phyloP scores from a whole-genome alignment of 2,888 invertebrate species.

The Liposcelis brunnea region DNA sequence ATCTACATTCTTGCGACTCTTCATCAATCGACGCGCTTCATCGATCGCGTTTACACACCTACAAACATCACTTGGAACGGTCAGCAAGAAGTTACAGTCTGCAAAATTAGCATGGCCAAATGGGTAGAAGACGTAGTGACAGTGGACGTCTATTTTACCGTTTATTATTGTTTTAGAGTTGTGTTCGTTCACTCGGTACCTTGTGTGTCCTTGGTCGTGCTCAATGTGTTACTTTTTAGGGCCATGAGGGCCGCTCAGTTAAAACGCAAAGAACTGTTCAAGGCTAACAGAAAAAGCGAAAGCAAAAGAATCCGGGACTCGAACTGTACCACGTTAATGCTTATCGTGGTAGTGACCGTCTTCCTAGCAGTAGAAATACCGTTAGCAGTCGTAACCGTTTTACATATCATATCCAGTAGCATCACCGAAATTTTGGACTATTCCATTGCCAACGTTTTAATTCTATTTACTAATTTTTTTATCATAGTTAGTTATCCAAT shows the following conservation, averaged over 20 bases:
- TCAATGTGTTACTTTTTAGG: constrained; percentile 72
- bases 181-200: constrained; percentile 84
- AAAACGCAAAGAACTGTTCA: constrained; percentile 56
- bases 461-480: constrained; percentile 75
- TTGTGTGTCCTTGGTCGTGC: constrained; percentile 69
- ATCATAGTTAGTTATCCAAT: constrained; percentile 82
- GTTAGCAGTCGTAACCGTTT: constrained; percentile 59
- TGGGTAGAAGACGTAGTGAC: constrained; percentile 54
- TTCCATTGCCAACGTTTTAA: constrained; percentile 55
- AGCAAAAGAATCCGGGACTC: constrained; percentile 61
- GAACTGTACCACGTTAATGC: constrained; percentile 73
- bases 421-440: constrained; percentile 58
- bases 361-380: constrained; percentile 72
- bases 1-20: constrained; percentile 63
- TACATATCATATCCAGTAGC: constrained; percentile 66
- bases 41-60: constrained; percentile 48
- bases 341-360: constrained; percentile 72
- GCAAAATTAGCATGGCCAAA: constrained; percentile 34
- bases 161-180: constrained; percentile 71
- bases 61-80: constrained; percentile 52
- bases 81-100: constrained; percentile 41
- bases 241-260: constrained; percentile 73
- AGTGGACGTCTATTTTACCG: constrained; percentile 59
- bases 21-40: constrained; percentile 68
- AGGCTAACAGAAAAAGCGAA: constrained; percentile 60